Evolutionary conservation across 2,113 vertebrate genomes (phyloP), one percentile per base, ranked within the genome.

Genomic region (Gopherus flavomarginatus): DNA sequence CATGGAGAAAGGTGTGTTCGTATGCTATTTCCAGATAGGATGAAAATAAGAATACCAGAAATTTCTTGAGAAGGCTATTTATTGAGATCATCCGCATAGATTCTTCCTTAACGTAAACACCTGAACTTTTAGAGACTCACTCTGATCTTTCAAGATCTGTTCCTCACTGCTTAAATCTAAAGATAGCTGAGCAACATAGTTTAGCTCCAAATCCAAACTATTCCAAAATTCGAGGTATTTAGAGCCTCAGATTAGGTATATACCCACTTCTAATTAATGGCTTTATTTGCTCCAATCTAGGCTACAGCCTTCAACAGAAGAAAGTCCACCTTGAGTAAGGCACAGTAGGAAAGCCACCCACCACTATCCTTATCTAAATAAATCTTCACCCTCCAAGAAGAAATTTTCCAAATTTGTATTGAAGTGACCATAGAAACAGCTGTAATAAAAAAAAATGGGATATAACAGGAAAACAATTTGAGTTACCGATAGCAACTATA

Each of bases 281-380:
- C 62, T 65, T 65, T 35, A 75, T 21, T 75, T 75, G 38, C 22
- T 42, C 22, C 14, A 42, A 75, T 42, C 21, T 42, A 75, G 11
- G n/a, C 38, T 35, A 29, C 62, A n/a, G 14, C 31, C 62, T 56
- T 35, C 62, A 16, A 8, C 31, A 65, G 14, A 65, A 57, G 53
- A 91, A 79, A 54, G 5, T 81, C 91, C 95, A 95, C 80, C 77
- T 94, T 96, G 91, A 94, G 57, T n/a, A 87, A 95, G 57, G 56
- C 86, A 85, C 10, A 6, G 22, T 11, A 24, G 38, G 38, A 42
- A 42, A 75, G 38, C 29, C 62, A 65, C 19, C 38, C 22, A 75
- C 19, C 62, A 65, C 7, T 35, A 13, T 47, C 47, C 47, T 47
- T 47, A 50, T 21, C n/a, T 47, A 24, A 80, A 35, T 24, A 54